phyloP scores from a whole-genome alignment of 2,797 vertebrate genomes.

The Adrianichthys oophorus region DNA sequence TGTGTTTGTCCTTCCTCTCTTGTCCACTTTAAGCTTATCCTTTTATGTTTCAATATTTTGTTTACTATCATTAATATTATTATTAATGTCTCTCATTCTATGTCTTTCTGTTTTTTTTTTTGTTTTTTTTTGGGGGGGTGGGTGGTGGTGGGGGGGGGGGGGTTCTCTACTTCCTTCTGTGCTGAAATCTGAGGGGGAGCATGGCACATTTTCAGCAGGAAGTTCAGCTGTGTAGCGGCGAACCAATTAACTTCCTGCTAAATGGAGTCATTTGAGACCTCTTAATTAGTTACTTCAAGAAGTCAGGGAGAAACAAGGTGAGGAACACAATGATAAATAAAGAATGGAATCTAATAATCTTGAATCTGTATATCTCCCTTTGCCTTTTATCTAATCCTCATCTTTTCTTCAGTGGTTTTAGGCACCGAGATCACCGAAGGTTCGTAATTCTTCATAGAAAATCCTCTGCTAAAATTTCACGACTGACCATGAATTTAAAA shows the following conservation, averaged over 20 bases:
- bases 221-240: constrained; percentile 86
- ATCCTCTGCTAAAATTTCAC: constrained; percentile 54
- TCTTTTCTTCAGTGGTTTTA: constrained; percentile 52
- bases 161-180: background rate
- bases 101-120: constrained; percentile 31
- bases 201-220: constrained; percentile 84
- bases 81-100: constrained; percentile 23
- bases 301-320: constrained; percentile 34
- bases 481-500: constrained; percentile 39
- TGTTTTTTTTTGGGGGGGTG: too few species aligned
- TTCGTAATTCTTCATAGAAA: constrained; percentile 53
- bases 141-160: too few species aligned
- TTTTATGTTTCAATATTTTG: constrained; percentile 36
- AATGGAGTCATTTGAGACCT: constrained; percentile 85
- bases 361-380: constrained; percentile 18
- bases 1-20: constrained; percentile 62
- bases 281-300: constrained; percentile 81
- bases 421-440: constrained; percentile 55
- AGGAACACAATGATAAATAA: constrained; percentile 66
- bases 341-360: constrained; percentile 60
- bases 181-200: constrained; percentile 69
- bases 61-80: constrained; percentile 23
- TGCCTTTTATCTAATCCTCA: background rate
- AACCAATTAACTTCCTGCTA: constrained; percentile 92
- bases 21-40: constrained; percentile 57